These are phyloP conservation scores for Rachycentron canadum DNA, from an alignment of 2,797 vertebrate species.

Conservation along the genomic window DNA sequence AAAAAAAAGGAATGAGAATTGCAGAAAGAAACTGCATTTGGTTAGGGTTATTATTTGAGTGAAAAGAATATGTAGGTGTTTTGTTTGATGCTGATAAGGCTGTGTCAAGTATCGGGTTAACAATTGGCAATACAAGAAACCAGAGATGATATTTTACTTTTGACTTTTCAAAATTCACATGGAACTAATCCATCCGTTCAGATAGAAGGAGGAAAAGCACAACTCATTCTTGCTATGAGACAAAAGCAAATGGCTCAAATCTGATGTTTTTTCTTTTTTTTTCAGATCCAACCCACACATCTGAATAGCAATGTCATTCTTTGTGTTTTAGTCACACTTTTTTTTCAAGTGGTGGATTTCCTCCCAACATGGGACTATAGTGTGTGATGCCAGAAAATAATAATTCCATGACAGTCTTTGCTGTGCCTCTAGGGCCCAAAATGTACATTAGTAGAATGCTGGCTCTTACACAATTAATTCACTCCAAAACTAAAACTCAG, in stretches of 20 bases:
- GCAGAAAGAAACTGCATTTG: too few relatives aligned
- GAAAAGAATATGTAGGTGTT: neutral
- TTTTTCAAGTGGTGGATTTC: conserved; percentile 48
- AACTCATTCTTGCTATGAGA: conserved; percentile 40
- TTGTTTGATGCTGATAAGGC: conserved; percentile 9
- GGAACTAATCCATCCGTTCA: conserved; percentile 57
- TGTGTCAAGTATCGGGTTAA: conserved; percentile 32
- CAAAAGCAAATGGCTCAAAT: conserved; percentile 57
- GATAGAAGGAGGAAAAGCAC: conserved; percentile 29
- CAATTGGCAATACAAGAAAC: conserved; percentile 28
- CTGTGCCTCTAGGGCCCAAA: conserved; percentile 48
- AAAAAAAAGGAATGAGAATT: too few relatives aligned
- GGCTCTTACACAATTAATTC: conserved; percentile 53
- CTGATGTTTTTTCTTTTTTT: conserved; percentile 55
- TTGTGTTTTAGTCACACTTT: conserved; percentile 58
- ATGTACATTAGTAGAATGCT: conserved; percentile 26
- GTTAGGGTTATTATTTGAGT: neutral
- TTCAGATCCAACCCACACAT: conserved; percentile 47
- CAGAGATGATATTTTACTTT: conserved; percentile 38
- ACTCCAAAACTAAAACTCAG: conserved; percentile 45
- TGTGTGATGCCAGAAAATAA: conserved; percentile 55
- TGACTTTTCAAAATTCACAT: conserved; percentile 33
- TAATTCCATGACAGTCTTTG: conserved; percentile 58
- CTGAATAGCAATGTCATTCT: conserved; percentile 62
- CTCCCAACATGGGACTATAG: conserved; percentile 40